Percentiles rank a stretch among this genome's conserved stretches.
phyloP scores from a whole-genome alignment of 92 coral and sea anemone genomes.

The Zoanthus gigantus region DNA sequence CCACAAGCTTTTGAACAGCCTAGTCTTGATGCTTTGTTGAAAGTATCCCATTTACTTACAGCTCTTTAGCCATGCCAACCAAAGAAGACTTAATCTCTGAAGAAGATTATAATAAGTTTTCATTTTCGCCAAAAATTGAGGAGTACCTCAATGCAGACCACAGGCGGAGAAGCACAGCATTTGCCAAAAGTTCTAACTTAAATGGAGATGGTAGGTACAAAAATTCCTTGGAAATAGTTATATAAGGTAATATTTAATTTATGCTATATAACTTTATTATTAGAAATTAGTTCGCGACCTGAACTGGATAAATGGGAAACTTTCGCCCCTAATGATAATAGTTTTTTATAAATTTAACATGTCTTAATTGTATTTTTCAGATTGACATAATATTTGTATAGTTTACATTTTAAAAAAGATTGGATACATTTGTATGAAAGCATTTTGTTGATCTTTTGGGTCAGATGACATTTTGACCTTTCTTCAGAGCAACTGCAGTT shows the following conservation, averaged over 20 bases:
- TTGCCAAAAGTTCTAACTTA: background rate
- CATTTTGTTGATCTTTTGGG: too few species aligned
- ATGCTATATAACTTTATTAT: background rate
- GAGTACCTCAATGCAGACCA: slow-evolving; percentile 37
- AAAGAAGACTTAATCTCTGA: slow-evolving; percentile 47
- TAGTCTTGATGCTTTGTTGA: background rate
- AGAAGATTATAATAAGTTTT: slow-evolving; percentile 59
- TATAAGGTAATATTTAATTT: slow-evolving; percentile 12
- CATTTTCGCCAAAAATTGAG: slow-evolving; percentile 55
- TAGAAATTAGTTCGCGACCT: background rate
- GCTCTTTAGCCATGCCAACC: background rate
- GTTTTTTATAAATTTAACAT: too few species aligned
- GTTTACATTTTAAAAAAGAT: too few species aligned
- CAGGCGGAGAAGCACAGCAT: background rate
- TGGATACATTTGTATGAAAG: too few species aligned
- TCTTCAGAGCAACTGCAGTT: too few species aligned
- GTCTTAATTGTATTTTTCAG: too few species aligned
- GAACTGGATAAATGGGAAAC: background rate
- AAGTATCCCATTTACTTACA: background rate
- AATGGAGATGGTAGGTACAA: background rate
- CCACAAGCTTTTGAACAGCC: background rate
- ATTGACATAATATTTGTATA: too few species aligned
- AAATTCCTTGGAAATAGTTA: background rate
- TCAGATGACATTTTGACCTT: too few species aligned
- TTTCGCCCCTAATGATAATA: too few species aligned